Evolutionary conservation across 2,888 invertebrate genomes (phyloP).

Genomic region (Ochropleura plecta): DNA sequence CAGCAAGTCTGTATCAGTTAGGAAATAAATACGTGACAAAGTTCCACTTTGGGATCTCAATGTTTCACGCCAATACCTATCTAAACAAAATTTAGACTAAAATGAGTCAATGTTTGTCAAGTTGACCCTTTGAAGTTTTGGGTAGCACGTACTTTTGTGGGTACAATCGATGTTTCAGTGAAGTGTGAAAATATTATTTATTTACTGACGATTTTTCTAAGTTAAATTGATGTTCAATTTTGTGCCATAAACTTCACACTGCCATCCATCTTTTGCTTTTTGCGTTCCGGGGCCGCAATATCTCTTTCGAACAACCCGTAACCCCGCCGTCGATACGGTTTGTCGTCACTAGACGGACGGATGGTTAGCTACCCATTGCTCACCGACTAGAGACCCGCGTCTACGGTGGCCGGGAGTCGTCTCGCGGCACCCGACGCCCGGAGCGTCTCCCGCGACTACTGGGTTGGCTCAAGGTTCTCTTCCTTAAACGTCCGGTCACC

Average conservation of each 20-base stretch:
- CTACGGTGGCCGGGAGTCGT: too few species aligned
- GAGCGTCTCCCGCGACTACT: too few species aligned
- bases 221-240: neutral
- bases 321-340: too few species aligned
- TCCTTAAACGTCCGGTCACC: too few species aligned
- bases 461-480: too few species aligned
- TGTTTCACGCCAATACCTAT: slow-evolving; percentile 54
- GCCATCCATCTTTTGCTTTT: too few species aligned
- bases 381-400: too few species aligned
- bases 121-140: slow-evolving; percentile 55
- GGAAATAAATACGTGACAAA: slow-evolving; percentile 57
- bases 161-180: slow-evolving; percentile 4
- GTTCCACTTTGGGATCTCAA: slow-evolving; percentile 53
- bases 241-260: neutral
- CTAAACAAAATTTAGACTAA: slow-evolving; percentile 60
- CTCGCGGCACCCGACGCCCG: too few species aligned
- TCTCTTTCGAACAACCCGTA: too few species aligned
- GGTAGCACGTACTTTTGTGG: slow-evolving; percentile 30
- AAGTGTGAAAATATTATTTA: neutral
- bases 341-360: too few species aligned
- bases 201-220: neutral
- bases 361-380: too few species aligned
- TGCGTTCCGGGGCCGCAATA: too few species aligned
- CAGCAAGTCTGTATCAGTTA: slow-evolving; percentile 36
- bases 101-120: slow-evolving; percentile 61